phyloP scores from a whole-genome alignment of 2,888 invertebrate species.

The Altica lythri region DNA sequence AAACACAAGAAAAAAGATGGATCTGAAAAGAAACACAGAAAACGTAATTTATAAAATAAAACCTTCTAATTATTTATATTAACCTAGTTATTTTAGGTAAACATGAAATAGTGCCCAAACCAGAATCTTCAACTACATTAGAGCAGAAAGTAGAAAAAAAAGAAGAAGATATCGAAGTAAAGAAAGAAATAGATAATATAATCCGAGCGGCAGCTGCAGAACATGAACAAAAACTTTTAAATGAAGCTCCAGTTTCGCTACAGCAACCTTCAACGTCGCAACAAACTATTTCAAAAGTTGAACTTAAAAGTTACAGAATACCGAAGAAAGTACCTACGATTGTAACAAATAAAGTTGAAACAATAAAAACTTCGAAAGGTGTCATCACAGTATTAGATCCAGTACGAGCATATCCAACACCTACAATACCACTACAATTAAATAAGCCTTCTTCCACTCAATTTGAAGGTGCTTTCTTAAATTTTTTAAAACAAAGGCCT shows the following conservation, averaged over 20 bases:
- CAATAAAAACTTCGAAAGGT: constrained; percentile 45
- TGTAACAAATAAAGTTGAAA: constrained; percentile 40
- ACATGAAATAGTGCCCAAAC: too few species aligned
- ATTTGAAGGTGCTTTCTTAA: constrained; percentile 44
- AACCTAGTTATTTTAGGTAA: too few species aligned
- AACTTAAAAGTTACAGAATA: constrained; percentile 38
- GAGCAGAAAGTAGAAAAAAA: constrained; percentile 17
- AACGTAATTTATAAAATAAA: constrained; percentile 41
- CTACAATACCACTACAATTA: constrained; percentile 28
- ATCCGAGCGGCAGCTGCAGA: constrained; percentile 53
- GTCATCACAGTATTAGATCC: constrained; percentile 43
- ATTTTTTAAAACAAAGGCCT: constrained; percentile 35
- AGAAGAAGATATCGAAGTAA: constrained; percentile 35
- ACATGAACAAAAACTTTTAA: constrained; percentile 47
- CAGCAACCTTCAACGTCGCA: constrained; percentile 11
- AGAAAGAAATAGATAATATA: constrained; percentile 51
- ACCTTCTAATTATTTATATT: too few species aligned
- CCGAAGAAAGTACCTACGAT: constrained; percentile 35
- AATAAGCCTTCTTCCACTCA: constrained; percentile 10
- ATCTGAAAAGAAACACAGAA: constrained; percentile 51
- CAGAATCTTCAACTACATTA: constrained; percentile 6
- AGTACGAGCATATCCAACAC: too few species aligned
- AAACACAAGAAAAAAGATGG: constrained; percentile 47
- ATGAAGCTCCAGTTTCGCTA: constrained; percentile 16
- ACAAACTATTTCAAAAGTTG: constrained; percentile 6